phyloP scores from a whole-genome alignment of 2,888 invertebrate genomes.

The Melanostoma scalare region DNA sequence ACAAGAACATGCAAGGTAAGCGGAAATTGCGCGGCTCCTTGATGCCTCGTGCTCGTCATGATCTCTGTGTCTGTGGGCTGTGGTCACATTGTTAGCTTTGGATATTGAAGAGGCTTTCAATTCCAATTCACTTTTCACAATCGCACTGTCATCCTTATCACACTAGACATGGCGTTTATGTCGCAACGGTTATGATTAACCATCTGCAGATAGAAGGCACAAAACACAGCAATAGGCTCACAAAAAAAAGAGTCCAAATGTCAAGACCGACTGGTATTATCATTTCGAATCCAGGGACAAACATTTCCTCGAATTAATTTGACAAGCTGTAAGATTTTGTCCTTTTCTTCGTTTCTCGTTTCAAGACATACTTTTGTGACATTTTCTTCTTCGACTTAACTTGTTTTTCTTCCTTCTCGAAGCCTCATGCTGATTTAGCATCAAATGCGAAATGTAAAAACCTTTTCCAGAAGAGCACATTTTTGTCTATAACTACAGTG shows the following conservation, averaged over 20 bases:
- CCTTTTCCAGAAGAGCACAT: not conserved
- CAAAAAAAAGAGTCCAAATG: not conserved
- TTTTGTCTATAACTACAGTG: not conserved
- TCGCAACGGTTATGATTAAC: constrained; percentile 15
- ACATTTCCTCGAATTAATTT: constrained; percentile 49
- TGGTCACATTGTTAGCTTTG: constrained; percentile 9
- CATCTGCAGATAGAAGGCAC: constrained; percentile 21
- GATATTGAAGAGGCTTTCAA: constrained; percentile 20
- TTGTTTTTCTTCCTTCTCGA: no score
- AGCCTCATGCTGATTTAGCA: not conserved
- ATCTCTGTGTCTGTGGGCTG: constrained; percentile 8
- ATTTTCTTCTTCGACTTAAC: not conserved
- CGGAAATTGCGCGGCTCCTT: constrained; percentile 30
- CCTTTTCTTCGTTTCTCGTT: not conserved
- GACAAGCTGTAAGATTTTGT: constrained; percentile 24
- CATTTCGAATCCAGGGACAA: constrained; percentile 19
- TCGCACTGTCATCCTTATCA: not conserved
- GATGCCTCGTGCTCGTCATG: constrained; percentile 27
- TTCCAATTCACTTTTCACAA: constrained; percentile 14
- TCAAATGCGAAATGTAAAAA: not conserved
- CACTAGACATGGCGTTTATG: constrained; percentile 6
- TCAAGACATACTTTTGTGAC: constrained; percentile 1
- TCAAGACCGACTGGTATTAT: constrained; percentile 42
- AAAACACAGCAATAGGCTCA: not conserved
- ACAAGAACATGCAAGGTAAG: constrained; percentile 41